phyloP scores from a whole-genome alignment of 2,113 vertebrate species.

The Sclerurus mexicanus region DNA sequence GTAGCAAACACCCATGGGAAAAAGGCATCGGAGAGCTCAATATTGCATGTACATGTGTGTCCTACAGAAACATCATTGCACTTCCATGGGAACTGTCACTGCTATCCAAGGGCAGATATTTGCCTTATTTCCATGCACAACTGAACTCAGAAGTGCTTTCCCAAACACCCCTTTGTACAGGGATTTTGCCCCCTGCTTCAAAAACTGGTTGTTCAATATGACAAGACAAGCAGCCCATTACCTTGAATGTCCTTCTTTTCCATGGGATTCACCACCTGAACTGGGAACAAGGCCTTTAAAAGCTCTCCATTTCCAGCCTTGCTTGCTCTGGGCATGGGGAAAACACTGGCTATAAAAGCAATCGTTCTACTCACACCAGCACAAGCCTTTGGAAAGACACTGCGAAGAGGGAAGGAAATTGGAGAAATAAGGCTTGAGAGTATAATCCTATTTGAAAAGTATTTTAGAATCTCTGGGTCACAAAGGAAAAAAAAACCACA shows the following conservation, averaged over 20 bases:
- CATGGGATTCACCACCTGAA: not conserved
- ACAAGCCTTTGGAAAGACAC: not conserved
- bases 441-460: not conserved
- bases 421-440: not conserved
- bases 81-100: not conserved
- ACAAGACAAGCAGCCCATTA: not conserved
- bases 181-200: not conserved
- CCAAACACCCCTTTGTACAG: not conserved
- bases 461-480: not conserved
- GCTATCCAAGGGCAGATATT: not conserved
- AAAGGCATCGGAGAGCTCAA: not conserved
- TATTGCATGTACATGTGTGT: not conserved
- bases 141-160: not conserved
- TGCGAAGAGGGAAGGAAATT: not conserved
- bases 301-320: not conserved
- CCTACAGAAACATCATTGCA: not conserved
- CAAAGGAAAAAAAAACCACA: not conserved
- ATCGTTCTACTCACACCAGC: not conserved
- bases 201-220: not conserved
- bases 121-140: not conserved
- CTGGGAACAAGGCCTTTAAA: not conserved
- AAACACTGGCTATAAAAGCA: not conserved
- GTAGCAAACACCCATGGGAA: accelerated
- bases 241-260: not conserved
- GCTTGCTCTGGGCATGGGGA: not conserved